phyloP scores from a whole-genome alignment of 2,888 invertebrate species.

The Sesia bembeciformis region DNA sequence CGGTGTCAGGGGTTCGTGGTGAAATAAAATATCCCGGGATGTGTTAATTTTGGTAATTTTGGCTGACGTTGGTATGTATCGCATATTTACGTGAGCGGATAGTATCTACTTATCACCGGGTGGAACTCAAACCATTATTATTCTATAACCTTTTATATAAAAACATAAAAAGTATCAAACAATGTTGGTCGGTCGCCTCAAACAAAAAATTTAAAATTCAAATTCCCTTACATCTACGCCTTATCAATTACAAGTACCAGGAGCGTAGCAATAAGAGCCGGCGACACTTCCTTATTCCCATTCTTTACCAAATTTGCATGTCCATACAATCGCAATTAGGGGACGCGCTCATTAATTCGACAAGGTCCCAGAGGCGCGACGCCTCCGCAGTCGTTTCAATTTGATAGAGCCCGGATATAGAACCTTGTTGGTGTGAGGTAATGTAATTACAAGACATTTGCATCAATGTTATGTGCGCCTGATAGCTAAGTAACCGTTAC shows the following conservation, averaged over 20 bases:
- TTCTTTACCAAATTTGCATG: conserved; percentile 62
- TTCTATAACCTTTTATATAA: too few relatives aligned
- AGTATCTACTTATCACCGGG: too few relatives aligned
- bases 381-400: conserved; percentile 31
- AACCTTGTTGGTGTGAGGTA: conserved; percentile 36
- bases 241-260: conserved; percentile 69
- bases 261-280: conserved; percentile 44
- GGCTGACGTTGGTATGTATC: too few relatives aligned
- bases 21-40: too few relatives aligned
- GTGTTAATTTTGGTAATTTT: too few relatives aligned
- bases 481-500: conserved; percentile 40
- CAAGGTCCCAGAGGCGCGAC: conserved; percentile 31
- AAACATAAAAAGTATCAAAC: too few relatives aligned
- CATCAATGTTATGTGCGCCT: conserved; percentile 52
- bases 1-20: too few relatives aligned
- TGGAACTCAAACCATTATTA: too few relatives aligned
- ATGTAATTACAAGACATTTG: conserved; percentile 52
- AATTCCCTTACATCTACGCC: conserved; percentile 40
- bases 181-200: too few relatives aligned
- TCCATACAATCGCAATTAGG: conserved; percentile 68
- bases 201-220: conserved; percentile 53
- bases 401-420: conserved; percentile 39
- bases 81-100: too few relatives aligned
- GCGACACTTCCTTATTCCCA: conserved; percentile 44
- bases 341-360: conserved; percentile 37